Evolutionary conservation across 2,888 invertebrate species (phyloP), one percentile per base, ranked within the genome.

Genomic region (Hyppa rectilinea): DNA sequence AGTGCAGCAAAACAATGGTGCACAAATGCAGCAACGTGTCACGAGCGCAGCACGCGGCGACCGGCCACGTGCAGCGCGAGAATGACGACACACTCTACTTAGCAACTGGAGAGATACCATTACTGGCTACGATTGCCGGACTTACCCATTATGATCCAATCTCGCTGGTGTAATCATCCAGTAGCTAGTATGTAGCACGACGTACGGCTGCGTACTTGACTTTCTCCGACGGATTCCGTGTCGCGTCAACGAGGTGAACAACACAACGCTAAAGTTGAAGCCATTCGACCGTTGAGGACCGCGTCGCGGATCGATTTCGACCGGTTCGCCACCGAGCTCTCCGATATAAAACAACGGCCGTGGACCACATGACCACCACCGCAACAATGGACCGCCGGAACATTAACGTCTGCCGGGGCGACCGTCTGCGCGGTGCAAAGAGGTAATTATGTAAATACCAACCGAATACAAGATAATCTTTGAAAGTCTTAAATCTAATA

Each of bases 191-290:
- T 93, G 92, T 94, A 81, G 93, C 90, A 91, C 93, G 90, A 90
- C 89, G 90, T 89, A 90, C 91, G 89, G 78, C 87, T 89, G 87
- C 88, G 93, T 93, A 93, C 93, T 93, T 92, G 94, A 95, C 95
- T 96, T 95, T 95, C 96, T 94, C 95, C 91, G 85, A 88, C 88
- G 87, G 92, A 94, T 94, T 92, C 94, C 93, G 91, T 92, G 93
- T 92, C 92, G 91, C 92, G 92, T 92, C 92, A 92, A 91, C 89
- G 92, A 93, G 92, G 94, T 94, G 94, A 94, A 93, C 93, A 94
- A 90, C 92, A 91, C 92, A 88, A 90, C 88, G 83, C 86, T 92
- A 87, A 90, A 93, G 91, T 92, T 90, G 91, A 91, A 92, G 87
- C 89, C 93, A 92, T 88, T 92, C 92, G 88, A 93, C 91, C 95